Base-by-base conservation (phyloP, 2,888 invertebrate species). In the Formica aserva region DNA sequence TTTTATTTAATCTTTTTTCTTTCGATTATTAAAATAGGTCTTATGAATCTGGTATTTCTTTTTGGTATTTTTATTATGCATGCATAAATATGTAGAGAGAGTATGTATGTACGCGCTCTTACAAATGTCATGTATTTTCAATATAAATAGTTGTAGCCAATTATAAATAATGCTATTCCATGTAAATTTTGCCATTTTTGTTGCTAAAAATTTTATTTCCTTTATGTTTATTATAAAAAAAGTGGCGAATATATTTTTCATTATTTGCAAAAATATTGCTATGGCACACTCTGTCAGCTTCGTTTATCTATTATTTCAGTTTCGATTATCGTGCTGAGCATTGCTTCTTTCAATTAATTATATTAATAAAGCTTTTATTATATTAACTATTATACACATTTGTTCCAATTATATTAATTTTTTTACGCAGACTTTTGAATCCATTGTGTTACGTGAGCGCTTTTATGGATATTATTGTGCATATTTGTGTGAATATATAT, bases 281-380 rank as follows among this genome's bases (percentile, higher is more conserved):
- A 26, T 71, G 3, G 41, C 8, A 60, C 18, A 26, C 9, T 72
- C 13, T 1, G 1, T 38, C 6, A 26, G 13, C 60, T 1, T 55
- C 8, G 3, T 55, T 4, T n/a, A 15, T 29, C 15, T 9, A 62
- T 15, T 62, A 74, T 45, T 62, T 62, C 2, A 57, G 2, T 22
- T 45, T 32, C 32, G 26, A 13, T 11, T 38, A n/a, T 45, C 18
- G n/a, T 57, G 35, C 6, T 41, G 38, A 29, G 38, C 15, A 45
- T 74, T 29, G 22, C 32, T 62, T n/a, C 9, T 9, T 62, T 1
- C 48, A n/a, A 52, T 62, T 45, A 63, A 63, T 75, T 32, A 63
- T 75, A 1, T 48, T 75, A 52, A 75, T 75, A 22, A 48, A 45
- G 11, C 22, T 52, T 75, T 62, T 75, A 62, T 75, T 22, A 13